Percentiles rank a stretch among this genome's conserved stretches.
Conservation (phyloP, 1,140 invertebrate genomes). For the Diuraphis noxia region DNA sequence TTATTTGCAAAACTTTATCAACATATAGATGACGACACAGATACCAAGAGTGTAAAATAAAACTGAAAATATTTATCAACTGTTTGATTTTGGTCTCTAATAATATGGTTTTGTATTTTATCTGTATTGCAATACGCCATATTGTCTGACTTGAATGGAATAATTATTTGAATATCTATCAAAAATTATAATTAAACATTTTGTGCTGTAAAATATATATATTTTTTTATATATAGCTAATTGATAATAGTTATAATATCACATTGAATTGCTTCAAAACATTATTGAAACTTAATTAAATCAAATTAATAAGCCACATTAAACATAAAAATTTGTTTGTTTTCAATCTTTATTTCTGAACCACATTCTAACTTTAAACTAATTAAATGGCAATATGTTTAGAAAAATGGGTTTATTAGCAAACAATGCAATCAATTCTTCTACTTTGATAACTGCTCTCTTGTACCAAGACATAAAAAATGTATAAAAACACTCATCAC, state of each 20-base stretch:
- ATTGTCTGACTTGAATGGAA: neutral
- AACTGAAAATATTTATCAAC: neutral
- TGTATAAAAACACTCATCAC: too few relatives aligned
- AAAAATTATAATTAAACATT: neutral
- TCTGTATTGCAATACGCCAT: neutral
- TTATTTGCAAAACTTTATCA: slow-evolving; percentile 49
- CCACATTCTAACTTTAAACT: too few relatives aligned
- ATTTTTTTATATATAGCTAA: neutral
- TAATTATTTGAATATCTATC: neutral
- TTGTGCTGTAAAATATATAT: neutral
- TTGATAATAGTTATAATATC: neutral
- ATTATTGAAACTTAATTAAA: too few relatives aligned
- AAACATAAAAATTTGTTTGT: neutral
- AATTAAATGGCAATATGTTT: too few relatives aligned
- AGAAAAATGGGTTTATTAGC: too few relatives aligned
- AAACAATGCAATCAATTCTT: too few relatives aligned
- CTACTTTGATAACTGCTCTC: too few relatives aligned
- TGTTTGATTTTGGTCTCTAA: neutral
- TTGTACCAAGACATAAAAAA: too few relatives aligned
- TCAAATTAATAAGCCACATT: neutral
- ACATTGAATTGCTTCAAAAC: neutral
- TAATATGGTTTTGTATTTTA: neutral
- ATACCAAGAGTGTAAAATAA: neutral
- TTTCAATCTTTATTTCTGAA: neutral
- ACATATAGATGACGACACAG: slow-evolving; percentile 29